These are phyloP conservation scores for Coelopa pilipes DNA, from an alignment of 2,888 invertebrate genomes.

Conservation along the genomic window DNA sequence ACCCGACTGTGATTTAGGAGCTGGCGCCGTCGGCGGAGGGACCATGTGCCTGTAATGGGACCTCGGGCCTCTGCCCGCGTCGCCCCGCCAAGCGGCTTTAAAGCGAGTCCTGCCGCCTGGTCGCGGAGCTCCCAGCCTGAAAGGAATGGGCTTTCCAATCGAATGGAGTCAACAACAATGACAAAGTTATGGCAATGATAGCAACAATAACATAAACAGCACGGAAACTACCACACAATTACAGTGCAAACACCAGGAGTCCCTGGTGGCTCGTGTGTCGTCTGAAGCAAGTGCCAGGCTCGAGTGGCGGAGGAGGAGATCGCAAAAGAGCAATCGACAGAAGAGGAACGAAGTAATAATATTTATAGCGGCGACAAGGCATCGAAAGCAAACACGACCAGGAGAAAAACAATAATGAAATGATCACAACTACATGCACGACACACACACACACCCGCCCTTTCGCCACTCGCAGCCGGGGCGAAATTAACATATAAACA, in stretches of 20 bases:
- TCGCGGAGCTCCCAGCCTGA: too few relatives aligned
- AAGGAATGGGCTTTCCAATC: too few relatives aligned
- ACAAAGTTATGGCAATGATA: too few relatives aligned
- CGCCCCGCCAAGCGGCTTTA: not conserved
- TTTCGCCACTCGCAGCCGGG: too few relatives aligned
- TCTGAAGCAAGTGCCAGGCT: too few relatives aligned
- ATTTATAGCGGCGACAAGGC: not conserved
- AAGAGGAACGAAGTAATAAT: not conserved
- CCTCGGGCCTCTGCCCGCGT: not conserved
- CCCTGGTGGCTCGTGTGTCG: too few relatives aligned
- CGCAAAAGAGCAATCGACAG: not conserved
- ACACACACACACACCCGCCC: not conserved
- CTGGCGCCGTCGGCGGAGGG: not conserved
- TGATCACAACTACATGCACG: not conserved
- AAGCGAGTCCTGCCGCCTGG: not conserved
- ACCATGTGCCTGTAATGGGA: slow-evolving; percentile 8
- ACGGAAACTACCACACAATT: too few relatives aligned
- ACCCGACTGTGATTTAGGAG: slow-evolving; percentile 13
- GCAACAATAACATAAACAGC: too few relatives aligned
- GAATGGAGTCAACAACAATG: too few relatives aligned
- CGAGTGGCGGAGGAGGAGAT: too few relatives aligned
- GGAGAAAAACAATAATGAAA: slow-evolving; percentile 6
- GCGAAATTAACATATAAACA: not conserved
- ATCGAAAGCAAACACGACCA: not conserved
- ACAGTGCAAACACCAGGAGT: too few relatives aligned